Percentiles rank a stretch among this genome's conserved stretches.
Evolutionary conservation across 2,113 vertebrate species (phyloP).

Genomic region (Thunnus maccoyii): DNA sequence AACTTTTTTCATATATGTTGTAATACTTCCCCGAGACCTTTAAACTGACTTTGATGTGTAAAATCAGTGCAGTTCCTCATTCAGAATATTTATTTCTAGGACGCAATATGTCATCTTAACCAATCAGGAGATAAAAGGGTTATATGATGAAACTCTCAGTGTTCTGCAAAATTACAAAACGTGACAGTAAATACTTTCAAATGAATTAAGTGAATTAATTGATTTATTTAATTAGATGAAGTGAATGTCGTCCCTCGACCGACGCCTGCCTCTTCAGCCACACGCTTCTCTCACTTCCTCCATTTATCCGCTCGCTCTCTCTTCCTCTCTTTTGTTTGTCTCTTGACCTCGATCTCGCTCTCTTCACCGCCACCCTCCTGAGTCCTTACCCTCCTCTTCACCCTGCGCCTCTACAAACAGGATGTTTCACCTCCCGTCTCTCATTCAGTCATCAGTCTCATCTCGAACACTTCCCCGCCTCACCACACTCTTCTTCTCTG

Average conservation of each 20-base stretch:
- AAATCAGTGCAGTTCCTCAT: too few relatives aligned
- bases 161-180: too few relatives aligned
- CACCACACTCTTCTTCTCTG: conserved; percentile 6
- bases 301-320: neutral
- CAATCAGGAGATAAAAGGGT: too few relatives aligned
- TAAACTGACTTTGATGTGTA: too few relatives aligned
- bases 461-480: conserved; percentile 36
- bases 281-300: neutral
- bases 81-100: too few relatives aligned
- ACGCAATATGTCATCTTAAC: too few relatives aligned
- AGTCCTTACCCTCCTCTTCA: conserved; percentile 53
- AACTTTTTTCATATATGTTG: too few relatives aligned
- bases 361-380: neutral
- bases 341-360: conserved; percentile 4
- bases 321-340: neutral
- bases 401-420: conserved; percentile 25
- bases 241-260: too few relatives aligned
- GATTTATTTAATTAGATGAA: neutral
- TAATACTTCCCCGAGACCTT: too few relatives aligned
- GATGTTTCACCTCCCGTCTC: conserved; percentile 33
- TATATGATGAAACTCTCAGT: too few relatives aligned
- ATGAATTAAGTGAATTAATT: neutral
- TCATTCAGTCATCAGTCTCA: conserved; percentile 7
- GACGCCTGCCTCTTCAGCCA: neutral
- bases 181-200: too few relatives aligned